Base-by-base conservation (phyloP, 2,888 invertebrate genomes). In the Drosophila crucigera region DNA sequence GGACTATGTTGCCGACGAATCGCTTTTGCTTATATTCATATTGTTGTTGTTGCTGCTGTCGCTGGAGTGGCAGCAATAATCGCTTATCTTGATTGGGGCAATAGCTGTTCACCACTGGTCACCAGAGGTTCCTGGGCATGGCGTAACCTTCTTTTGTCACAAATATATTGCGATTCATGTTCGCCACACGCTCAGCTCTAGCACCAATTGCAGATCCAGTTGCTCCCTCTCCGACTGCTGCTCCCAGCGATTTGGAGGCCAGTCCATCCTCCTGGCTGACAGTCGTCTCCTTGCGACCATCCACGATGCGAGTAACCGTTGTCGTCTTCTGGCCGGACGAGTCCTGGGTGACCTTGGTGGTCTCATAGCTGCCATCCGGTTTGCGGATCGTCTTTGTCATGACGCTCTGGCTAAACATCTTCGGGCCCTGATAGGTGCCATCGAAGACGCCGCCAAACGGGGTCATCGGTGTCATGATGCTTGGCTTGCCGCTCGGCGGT, bases 291-390 rank as follows among this genome's bases (percentile, higher is more conserved):
- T 91, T 86, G 70, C 92, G 92, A 0, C 93, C 93, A 68, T 93
- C 84, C 4, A 90, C 76, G 30, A 90, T 88, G 33, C 93, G 92
- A 30, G 94, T 95, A 39, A 95, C 91, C n/a, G 94, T 95, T 16
- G 94, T 95, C 81, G 95, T 94, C 78, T 94, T 94, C 82, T 95
- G 95, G 1, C 96, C 96, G 49, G 94, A 92, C 16, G 94, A 94
- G 82, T 95, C 95, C 82, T 93, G 94, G 1, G 95, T 92, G 28
- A 94, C 94, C 82, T 94, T 94, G 53, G 94, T 94, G 35, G 95
- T 94, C 92, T 95, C 95, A 67, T 94, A 91, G 30, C 94, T 93
- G 52, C 95, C 96, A 92, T 95, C 95, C 14, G 95, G 93, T 82
- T 94, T 94, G 54, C 94, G 94, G 50, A 95, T 84, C 10, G 94